phyloP scores from a whole-genome alignment of 2,888 invertebrate genomes.

The Creontiades dilutus region DNA sequence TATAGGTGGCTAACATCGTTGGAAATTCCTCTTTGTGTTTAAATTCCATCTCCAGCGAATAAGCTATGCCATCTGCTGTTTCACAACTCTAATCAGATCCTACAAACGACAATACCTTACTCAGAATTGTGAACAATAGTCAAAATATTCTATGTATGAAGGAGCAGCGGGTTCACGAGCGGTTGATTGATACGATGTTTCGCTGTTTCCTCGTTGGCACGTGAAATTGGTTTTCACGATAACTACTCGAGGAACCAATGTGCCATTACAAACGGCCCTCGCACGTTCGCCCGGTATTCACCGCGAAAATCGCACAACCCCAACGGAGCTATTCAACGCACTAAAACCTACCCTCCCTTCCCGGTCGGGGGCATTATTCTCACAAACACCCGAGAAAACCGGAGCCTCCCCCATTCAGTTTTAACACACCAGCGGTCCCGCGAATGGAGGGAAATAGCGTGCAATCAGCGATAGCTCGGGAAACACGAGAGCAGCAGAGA shows the following conservation, averaged over 20 bases:
- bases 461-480: not conserved
- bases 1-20: too few species aligned
- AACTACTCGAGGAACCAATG: not conserved
- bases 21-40: too few species aligned
- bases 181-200: not conserved
- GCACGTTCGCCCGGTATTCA: not conserved
- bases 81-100: too few species aligned
- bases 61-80: too few species aligned
- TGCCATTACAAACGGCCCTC: not conserved
- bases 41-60: too few species aligned
- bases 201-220: not conserved
- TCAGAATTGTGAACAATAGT: too few species aligned
- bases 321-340: not conserved
- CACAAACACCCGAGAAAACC: not conserved
- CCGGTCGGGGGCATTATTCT: not conserved
- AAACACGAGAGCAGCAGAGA: conserved; percentile 23
- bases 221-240: conserved; percentile 9
- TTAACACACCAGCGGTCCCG: not conserved
- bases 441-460: not conserved
- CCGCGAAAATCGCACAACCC: not conserved
- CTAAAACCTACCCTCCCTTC: not conserved
- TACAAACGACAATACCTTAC: too few species aligned
- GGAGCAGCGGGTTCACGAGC: too few species aligned
- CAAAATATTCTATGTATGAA: too few species aligned
- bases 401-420: not conserved